Percentiles rank a stretch among this genome's conserved stretches.
These are phyloP conservation scores for Drosophila malerkotliana DNA, from an alignment of 1,140 invertebrate species.

Conservation along the genomic window DNA sequence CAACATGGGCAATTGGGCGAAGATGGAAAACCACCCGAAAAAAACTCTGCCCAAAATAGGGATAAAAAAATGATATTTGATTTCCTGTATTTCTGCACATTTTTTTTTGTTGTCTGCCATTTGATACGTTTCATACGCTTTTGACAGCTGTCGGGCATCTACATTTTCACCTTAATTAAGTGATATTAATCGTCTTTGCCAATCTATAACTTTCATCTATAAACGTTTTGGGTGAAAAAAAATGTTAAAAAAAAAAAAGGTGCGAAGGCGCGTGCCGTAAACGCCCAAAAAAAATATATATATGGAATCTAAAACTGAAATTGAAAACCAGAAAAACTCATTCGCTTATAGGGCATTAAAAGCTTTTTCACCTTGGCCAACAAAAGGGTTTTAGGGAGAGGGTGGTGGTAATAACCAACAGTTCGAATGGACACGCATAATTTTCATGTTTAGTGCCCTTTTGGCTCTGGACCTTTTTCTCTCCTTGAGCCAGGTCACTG, in stretches of 20 bases:
- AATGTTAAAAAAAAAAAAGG: conserved; percentile 22
- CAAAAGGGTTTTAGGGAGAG: conserved; percentile 3
- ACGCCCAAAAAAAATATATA: conserved; percentile 18
- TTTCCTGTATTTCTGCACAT: conserved; percentile 45
- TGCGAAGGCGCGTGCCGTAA: conserved; percentile 23
- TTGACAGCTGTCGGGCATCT: conserved; percentile 76
- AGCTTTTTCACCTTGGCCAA: conserved; percentile 66
- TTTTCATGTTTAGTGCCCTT: conserved; percentile 70
- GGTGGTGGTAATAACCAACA: conserved; percentile 27
- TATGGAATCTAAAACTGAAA: conserved; percentile 11
- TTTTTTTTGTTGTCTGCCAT: conserved; percentile 45
- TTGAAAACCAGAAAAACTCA: conserved; percentile 44
- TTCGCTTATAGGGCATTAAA: conserved; percentile 63
- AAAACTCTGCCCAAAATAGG: conserved; percentile 31
- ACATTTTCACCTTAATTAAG: conserved; percentile 82
- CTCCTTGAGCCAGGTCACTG: conserved; percentile 36
- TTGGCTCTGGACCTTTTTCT: conserved; percentile 49
- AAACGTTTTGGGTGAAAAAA: conserved; percentile 7
- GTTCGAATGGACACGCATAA: conserved; percentile 63
- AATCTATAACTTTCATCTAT: conserved; percentile 48
- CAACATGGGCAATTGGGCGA: conserved; percentile 67
- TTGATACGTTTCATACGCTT: conserved; percentile 59
- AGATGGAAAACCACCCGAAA: conserved; percentile 32
- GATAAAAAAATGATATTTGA: conserved; percentile 55
- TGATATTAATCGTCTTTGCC: conserved; percentile 75